Evolutionary conservation across 2,888 invertebrate species (phyloP), one percentile per base, ranked within the genome.

Genomic region (Blera fallax): DNA sequence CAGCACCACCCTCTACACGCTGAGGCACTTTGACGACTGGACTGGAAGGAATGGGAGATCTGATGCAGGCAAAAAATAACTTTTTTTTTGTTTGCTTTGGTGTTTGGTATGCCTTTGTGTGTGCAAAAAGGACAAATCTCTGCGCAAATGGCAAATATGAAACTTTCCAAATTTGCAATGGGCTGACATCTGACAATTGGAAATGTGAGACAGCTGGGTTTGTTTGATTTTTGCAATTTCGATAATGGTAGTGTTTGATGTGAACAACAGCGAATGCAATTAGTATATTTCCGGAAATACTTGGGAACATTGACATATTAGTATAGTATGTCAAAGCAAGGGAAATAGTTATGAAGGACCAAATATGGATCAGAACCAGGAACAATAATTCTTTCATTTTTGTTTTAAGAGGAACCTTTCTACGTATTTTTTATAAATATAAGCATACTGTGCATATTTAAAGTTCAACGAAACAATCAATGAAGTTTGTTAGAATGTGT

Each of bases 51-150:
- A 62, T 3, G 48, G 43, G 43, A 48, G 18, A 37, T 50, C 69
- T 56, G 48, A 43, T 40, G 34, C 40, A 34, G 8, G 21, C n/a
- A 34, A 21, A 16, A 7, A 4, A 10, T 21, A n/a, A 3, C 1
- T 34, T 5, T n/a, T 56, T 58, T 70, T 67, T 74, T 73, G 32
- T 80, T 67, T 27, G 6, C 27, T 52, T 80, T 67, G 18, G 10
- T 48, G 34, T 52, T 80, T 67, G 18, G 10, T 48, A 60, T 34
- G 72, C 45, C 60, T 67, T 78, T 73, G 78, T 78, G 84, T 80
- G 84, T 80, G 80, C 64, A 80, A 84, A 84, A 65, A 74, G 74
- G 84, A 84, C 69, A 74, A 64, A 48, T 16, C 6, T 43, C 40
- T 48, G 34, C 29, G 43, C 40, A 8, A 29, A 16, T 24, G 18